These are phyloP conservation scores for Wasmannia auropunctata DNA, from an alignment of 1,140 invertebrate species.

Conservation along the genomic window DNA sequence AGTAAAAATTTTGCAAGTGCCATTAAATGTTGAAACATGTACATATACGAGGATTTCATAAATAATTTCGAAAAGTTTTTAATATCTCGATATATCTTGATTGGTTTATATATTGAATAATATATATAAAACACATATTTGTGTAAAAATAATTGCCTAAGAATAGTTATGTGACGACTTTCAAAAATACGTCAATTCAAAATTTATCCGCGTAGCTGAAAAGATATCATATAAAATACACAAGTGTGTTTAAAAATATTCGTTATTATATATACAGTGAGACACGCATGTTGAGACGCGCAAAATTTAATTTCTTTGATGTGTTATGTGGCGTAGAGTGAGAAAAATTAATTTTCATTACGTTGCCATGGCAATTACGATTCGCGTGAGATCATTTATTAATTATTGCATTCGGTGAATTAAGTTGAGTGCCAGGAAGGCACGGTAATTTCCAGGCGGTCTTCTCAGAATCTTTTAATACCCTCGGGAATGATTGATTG, in stretches of 20 bases:
- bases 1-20: neutral
- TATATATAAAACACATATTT: no score
- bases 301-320: conserved; percentile 2
- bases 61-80: no score
- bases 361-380: conserved; percentile 35
- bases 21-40: neutral
- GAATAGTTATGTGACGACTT: neutral
- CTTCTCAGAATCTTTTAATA: conserved; percentile 50
- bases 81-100: no score
- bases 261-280: neutral
- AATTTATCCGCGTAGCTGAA: neutral
- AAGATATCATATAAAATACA: neutral
- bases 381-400: conserved; percentile 32
- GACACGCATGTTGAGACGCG: neutral
- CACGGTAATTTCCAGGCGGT: conserved; percentile 26
- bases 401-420: conserved; percentile 46
- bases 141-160: no score
- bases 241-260: neutral
- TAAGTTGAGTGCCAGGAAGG: neutral
- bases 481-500: conserved; percentile 34
- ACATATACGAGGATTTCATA: no score
- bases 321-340: neutral
- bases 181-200: neutral
- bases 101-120: no score
- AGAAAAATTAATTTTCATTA: conserved; percentile 46